Evolutionary conservation across 2,888 invertebrate species (phyloP).

Genomic region (Synanthedon tipuliformis): DNA sequence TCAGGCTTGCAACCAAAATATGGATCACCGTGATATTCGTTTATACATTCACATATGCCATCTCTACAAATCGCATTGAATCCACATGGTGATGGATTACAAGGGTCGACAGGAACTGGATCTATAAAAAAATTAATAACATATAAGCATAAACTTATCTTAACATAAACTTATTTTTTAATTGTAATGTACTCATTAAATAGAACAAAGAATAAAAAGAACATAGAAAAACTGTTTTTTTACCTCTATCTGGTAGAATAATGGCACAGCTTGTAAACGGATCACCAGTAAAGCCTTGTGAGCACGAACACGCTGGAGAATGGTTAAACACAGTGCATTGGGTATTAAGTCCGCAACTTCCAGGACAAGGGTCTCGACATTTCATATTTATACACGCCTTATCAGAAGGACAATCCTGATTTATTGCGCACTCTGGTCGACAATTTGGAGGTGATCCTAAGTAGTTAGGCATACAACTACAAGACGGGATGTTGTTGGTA

Average conservation of each 20-base stretch:
- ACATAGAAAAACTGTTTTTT: not conserved
- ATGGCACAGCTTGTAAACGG: slow-evolving; percentile 76
- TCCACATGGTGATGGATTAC: slow-evolving; percentile 80
- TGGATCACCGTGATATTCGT: slow-evolving; percentile 81
- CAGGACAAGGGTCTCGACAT: slow-evolving; percentile 80
- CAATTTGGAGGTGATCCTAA: slow-evolving; percentile 80
- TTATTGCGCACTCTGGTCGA: slow-evolving; percentile 78
- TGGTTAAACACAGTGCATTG: slow-evolving; percentile 76
- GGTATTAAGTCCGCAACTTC: slow-evolving; percentile 76
- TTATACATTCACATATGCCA: slow-evolving; percentile 76
- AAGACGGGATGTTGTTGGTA: slow-evolving; percentile 72
- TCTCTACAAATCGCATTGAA: slow-evolving; percentile 73
- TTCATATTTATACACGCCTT: slow-evolving; percentile 79
- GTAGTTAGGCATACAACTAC: slow-evolving; percentile 74
- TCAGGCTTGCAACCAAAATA: slow-evolving; percentile 81
- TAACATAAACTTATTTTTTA: too few relatives aligned
- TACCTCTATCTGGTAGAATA: slow-evolving; percentile 57
- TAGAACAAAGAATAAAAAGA: not conserved
- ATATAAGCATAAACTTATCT: too few relatives aligned
- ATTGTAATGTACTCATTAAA: not conserved
- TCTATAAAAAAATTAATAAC: slow-evolving; percentile 29
- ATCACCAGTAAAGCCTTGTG: slow-evolving; percentile 80
- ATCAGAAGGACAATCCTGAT: slow-evolving; percentile 78
- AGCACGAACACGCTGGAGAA: slow-evolving; percentile 76
- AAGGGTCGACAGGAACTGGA: slow-evolving; percentile 67